Conservation (phyloP, 2,113 vertebrate genomes). For the Nesoenas mayeri region DNA sequence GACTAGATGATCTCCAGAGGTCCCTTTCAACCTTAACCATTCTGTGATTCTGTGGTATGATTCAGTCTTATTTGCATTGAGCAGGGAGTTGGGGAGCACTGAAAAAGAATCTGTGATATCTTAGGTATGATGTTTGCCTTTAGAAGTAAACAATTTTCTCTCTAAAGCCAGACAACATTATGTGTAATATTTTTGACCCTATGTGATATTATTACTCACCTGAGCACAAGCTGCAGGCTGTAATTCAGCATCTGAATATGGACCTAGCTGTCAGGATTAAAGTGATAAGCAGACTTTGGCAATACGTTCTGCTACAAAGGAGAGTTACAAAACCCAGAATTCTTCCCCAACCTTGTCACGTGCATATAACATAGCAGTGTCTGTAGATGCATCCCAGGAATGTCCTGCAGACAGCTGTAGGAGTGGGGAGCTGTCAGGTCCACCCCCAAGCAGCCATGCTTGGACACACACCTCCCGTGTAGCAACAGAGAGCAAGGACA, state of each 20-base stretch:
- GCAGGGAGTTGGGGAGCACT: background rate
- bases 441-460: fast-evolving
- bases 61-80: too few relatives aligned
- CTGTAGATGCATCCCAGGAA: background rate
- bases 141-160: background rate
- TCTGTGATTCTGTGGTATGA: too few relatives aligned
- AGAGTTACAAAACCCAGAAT: background rate
- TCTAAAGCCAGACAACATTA: background rate
- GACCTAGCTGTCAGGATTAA: background rate
- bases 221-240: background rate
- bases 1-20: too few relatives aligned
- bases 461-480: fast-evolving
- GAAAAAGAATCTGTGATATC: background rate
- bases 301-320: background rate
- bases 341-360: background rate
- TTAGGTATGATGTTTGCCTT: background rate
- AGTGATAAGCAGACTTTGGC: background rate
- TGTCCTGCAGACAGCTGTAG: background rate
- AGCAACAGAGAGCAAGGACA: background rate
- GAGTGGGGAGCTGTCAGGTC: background rate
- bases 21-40: too few relatives aligned
- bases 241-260: background rate
- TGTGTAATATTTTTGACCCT: background rate
- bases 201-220: background rate
- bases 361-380: fast-evolving